Percentiles rank a stretch among this genome's conserved stretches.
Conservation (phyloP, 2,113 vertebrate species). For the human region GRCh38 chr5:177682001-177682500, state of each 20-base stretch:
- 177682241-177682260: background rate
- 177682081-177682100: background rate
- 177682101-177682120: background rate
- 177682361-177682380: background rate
- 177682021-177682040: background rate
- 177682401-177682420: background rate
- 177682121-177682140: background rate
- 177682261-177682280: background rate
- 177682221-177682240: background rate
- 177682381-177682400: background rate
- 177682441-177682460: background rate
- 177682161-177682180: background rate
- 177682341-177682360: background rate
- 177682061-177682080: background rate
- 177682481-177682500: background rate
- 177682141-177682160: background rate
- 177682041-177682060: background rate
- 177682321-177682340: background rate
- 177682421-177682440: background rate
- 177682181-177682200: background rate
- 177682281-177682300: background rate
- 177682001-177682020: background rate
- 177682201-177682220: background rate
- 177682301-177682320: background rate
- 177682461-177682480: background rate